Conservation (phyloP, 2,797 vertebrate species). For the Rachycentron canadum region DNA sequence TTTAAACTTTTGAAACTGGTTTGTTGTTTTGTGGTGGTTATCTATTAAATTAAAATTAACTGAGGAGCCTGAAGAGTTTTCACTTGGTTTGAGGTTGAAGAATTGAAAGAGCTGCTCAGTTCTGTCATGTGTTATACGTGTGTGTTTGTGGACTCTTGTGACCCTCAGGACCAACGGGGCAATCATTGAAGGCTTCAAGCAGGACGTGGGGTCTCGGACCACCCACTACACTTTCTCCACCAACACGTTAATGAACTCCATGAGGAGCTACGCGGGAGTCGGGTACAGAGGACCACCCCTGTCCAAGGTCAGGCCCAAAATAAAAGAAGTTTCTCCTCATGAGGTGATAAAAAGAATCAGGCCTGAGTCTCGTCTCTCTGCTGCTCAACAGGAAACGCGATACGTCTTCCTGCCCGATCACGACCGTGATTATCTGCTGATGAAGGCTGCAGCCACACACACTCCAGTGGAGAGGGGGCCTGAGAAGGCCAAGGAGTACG, state of each 20-base stretch:
- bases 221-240: constrained; percentile 90
- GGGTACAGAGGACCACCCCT: constrained; percentile 80
- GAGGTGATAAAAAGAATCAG: background rate
- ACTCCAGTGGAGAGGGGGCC: constrained; percentile 65
- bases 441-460: constrained; percentile 81
- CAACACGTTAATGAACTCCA: constrained; percentile 88
- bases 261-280: constrained; percentile 62
- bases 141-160: background rate
- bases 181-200: constrained; percentile 81
- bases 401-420: constrained; percentile 89
- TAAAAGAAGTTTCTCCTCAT: background rate
- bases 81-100: no score
- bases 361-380: background rate
- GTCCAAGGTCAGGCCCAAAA: constrained; percentile 47
- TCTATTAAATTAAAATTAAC: no score
- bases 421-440: constrained; percentile 86
- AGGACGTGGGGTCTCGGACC: constrained; percentile 86
- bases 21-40: no score
- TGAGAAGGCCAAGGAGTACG: constrained; percentile 71
- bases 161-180: constrained; percentile 86
- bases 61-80: no score
- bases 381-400: constrained; percentile 81
- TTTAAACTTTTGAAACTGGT: no score
- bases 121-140: background rate
- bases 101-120: no score